Evolutionary conservation across 2,113 vertebrate species (phyloP).

Genomic region (Barbus barbus): DNA sequence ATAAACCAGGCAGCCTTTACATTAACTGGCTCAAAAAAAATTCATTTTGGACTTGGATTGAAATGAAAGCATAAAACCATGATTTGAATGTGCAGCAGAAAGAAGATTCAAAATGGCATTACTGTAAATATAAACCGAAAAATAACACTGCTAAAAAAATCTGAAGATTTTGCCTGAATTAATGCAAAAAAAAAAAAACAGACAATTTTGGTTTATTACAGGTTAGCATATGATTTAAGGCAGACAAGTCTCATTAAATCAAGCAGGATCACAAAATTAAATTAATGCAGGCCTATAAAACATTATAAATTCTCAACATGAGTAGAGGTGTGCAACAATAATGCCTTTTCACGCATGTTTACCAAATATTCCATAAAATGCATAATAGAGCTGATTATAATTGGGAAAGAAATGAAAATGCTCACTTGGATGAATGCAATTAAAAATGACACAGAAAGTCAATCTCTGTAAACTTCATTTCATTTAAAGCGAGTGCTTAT

Average conservation of each 20-base stretch:
- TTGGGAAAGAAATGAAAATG: neutral
- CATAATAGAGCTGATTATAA: neutral
- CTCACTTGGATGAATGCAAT: neutral
- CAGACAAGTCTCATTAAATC: neutral
- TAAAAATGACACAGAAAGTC: neutral
- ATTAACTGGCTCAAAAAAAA: neutral
- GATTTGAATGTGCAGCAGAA: neutral
- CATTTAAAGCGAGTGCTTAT: no score
- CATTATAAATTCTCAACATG: neutral
- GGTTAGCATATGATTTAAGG: neutral
- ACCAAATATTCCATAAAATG: neutral
- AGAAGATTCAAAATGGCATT: neutral
- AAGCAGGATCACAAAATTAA: neutral
- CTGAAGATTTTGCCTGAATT: neutral
- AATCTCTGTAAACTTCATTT: neutral
- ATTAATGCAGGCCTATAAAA: neutral
- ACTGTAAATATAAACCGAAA: neutral
- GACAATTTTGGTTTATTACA: neutral
- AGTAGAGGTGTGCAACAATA: neutral
- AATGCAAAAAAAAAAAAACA: neutral
- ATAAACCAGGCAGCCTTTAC: constrained; percentile 1
- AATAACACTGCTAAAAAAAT: no score
- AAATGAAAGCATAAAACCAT: neutral
- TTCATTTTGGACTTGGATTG: neutral
- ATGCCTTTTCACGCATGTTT: neutral